Conservation (phyloP, 1,140 invertebrate genomes). For the Saccostrea echinata region DNA sequence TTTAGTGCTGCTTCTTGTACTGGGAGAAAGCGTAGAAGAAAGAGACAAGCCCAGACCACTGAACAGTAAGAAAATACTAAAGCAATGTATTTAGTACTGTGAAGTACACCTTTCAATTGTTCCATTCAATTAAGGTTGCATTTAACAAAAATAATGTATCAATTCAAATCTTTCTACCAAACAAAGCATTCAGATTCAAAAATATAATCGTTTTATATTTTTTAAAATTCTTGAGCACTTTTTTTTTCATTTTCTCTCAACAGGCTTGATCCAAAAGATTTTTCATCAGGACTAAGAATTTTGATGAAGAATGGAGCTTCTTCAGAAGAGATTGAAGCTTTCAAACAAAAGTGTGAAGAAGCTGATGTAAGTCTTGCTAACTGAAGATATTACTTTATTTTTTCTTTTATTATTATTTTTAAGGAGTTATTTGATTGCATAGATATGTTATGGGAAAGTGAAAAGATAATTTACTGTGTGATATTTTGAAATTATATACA, state of each 20-base stretch:
- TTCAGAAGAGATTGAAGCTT: constrained; percentile 52
- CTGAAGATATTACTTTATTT: not conserved
- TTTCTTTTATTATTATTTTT: not conserved
- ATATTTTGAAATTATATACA: not conserved
- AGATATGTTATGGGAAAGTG: not conserved
- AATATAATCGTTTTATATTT: too few relatives aligned
- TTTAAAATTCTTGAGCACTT: too few relatives aligned
- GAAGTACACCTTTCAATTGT: too few relatives aligned
- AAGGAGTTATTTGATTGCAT: not conserved
- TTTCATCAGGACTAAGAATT: constrained; percentile 50
- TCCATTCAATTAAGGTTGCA: too few relatives aligned
- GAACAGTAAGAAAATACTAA: constrained; percentile 1
- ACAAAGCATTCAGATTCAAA: too few relatives aligned
- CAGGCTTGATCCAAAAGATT: constrained; percentile 47
- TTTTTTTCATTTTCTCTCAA: not conserved
- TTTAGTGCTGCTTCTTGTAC: not conserved
- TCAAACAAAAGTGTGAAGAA: constrained; percentile 20
- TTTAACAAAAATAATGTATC: too few relatives aligned
- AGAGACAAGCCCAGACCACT: not conserved
- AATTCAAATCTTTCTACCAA: too few relatives aligned
- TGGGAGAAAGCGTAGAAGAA: not conserved
- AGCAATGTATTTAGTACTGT: not conserved
- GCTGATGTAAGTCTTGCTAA: not conserved
- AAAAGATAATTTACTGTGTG: not conserved
- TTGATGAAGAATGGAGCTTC: constrained; percentile 52